Conservation (phyloP, 2,888 invertebrate species). For the Eupeodes latifasciatus region DNA sequence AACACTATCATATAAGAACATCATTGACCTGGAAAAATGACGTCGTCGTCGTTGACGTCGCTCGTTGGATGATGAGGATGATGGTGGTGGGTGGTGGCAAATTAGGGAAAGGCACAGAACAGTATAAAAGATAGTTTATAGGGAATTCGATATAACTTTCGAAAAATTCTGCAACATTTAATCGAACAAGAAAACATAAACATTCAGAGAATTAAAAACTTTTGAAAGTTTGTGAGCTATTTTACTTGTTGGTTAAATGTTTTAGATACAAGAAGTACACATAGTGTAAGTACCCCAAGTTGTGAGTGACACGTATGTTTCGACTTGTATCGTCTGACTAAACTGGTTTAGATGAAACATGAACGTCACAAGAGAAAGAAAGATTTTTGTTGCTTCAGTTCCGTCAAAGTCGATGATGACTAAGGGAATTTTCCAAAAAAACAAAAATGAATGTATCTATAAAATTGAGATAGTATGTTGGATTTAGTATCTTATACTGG, state of each 20-base stretch:
- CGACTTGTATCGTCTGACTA: slow-evolving; percentile 28
- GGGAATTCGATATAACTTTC: slow-evolving; percentile 47
- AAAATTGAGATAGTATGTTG: neutral
- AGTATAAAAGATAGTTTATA: neutral
- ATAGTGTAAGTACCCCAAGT: slow-evolving; percentile 4
- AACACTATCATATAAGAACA: slow-evolving; percentile 55
- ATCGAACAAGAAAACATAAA: slow-evolving; percentile 18
- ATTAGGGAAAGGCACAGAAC: slow-evolving; percentile 17
- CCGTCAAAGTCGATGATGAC: slow-evolving; percentile 51
- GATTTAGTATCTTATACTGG: neutral
- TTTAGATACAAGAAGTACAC: neutral
- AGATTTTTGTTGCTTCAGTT: slow-evolving; percentile 49
- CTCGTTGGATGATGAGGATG: neutral
- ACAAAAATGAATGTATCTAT: neutral
- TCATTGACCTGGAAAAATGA: slow-evolving; percentile 69
- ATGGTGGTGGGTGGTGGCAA: neutral
- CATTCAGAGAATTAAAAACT: slow-evolving; percentile 19
- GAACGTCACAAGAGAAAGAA: slow-evolving; percentile 28
- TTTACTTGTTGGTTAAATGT: neutral
- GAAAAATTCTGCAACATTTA: slow-evolving; percentile 67
- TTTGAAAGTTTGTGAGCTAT: slow-evolving; percentile 41
- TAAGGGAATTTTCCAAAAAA: slow-evolving; percentile 52
- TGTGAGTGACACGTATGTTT: slow-evolving; percentile 37
- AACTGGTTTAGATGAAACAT: slow-evolving; percentile 22
- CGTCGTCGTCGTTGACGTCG: neutral